Evolutionary conservation across 2,888 invertebrate genomes (phyloP).

Genomic region (Epinotia ramella): DNA sequence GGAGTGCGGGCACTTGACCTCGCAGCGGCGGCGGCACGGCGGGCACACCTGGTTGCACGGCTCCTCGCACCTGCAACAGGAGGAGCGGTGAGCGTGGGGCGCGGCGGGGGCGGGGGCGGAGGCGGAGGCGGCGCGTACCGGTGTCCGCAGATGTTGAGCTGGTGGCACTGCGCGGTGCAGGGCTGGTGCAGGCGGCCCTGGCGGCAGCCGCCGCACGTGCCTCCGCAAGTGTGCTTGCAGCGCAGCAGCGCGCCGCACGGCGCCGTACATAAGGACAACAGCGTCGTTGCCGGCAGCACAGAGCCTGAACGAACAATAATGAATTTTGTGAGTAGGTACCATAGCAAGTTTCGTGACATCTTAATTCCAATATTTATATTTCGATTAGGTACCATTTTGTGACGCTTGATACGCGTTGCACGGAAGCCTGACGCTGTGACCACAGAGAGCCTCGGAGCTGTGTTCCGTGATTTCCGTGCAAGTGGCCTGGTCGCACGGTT

Average conservation of each 20-base stretch:
- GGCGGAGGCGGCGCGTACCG: constrained; percentile 62
- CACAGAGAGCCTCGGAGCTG: constrained; percentile 72
- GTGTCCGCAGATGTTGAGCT: constrained; percentile 87
- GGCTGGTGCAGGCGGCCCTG: constrained; percentile 86
- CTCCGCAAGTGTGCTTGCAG: constrained; percentile 83
- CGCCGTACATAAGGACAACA: constrained; percentile 70
- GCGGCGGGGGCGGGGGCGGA: constrained; percentile 63
- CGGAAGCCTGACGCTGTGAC: constrained; percentile 76
- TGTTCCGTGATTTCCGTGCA: constrained; percentile 64
- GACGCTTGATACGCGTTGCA: constrained; percentile 59
- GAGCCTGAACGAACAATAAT: neutral
- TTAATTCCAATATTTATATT: neutral
- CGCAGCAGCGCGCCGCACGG: constrained; percentile 72
- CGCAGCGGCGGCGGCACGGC: constrained; percentile 81
- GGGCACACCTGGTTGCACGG: constrained; percentile 84
- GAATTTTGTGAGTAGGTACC: neutral
- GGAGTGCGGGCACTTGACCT: constrained; percentile 80
- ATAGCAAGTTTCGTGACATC: neutral
- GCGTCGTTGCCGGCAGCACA: constrained; percentile 42
- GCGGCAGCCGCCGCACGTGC: constrained; percentile 83
- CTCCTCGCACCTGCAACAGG: constrained; percentile 73
- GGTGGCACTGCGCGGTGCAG: constrained; percentile 84
- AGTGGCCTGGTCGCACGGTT: constrained; percentile 60
- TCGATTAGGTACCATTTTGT: constrained; percentile 22
- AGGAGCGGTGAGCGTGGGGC: constrained; percentile 47